Conservation (phyloP, 2,797 vertebrate genomes). For the Melanotaenia nigrans region DNA sequence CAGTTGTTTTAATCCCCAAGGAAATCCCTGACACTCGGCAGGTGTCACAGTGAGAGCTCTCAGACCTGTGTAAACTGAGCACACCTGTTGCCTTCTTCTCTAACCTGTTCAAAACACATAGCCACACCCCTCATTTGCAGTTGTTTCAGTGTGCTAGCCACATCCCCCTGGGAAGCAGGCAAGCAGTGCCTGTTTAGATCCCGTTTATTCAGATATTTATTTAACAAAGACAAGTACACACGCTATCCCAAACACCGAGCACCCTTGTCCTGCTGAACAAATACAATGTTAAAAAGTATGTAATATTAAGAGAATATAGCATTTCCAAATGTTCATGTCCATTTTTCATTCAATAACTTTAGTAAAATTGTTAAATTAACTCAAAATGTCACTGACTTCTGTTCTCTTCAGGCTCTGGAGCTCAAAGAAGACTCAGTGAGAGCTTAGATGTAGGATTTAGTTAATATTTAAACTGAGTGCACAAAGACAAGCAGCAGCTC, state of each 20-base stretch:
- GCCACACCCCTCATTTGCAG: slow-evolving; percentile 67
- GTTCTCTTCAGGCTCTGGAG: not conserved
- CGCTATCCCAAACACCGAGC: not conserved
- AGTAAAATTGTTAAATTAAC: not conserved
- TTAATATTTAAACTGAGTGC: slow-evolving; percentile 73
- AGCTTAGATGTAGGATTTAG: slow-evolving; percentile 16
- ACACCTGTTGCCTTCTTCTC: slow-evolving; percentile 58
- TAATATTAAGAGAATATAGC: not conserved
- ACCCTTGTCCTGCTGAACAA: not conserved
- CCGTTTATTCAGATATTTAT: slow-evolving; percentile 4
- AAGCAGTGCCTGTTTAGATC: slow-evolving; percentile 12
- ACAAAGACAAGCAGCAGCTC: slow-evolving; percentile 30
- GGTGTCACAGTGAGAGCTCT: slow-evolving; percentile 21
- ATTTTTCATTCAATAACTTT: not conserved
- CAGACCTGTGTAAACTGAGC: slow-evolving; percentile 41
- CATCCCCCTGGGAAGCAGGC: slow-evolving; percentile 21
- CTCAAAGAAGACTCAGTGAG: not conserved
- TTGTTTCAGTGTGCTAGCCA: slow-evolving; percentile 35
- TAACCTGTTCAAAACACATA: slow-evolving; percentile 31
- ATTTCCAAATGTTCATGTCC: not conserved
- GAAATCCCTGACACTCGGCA: slow-evolving; percentile 2
- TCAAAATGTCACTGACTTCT: not conserved
- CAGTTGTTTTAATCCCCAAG: slow-evolving; percentile 16
- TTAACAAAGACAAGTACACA: not conserved
- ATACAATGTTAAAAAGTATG: not conserved